phyloP scores from a whole-genome alignment of 23 tunicate genomes.

The Ciona savignyi region DNA sequence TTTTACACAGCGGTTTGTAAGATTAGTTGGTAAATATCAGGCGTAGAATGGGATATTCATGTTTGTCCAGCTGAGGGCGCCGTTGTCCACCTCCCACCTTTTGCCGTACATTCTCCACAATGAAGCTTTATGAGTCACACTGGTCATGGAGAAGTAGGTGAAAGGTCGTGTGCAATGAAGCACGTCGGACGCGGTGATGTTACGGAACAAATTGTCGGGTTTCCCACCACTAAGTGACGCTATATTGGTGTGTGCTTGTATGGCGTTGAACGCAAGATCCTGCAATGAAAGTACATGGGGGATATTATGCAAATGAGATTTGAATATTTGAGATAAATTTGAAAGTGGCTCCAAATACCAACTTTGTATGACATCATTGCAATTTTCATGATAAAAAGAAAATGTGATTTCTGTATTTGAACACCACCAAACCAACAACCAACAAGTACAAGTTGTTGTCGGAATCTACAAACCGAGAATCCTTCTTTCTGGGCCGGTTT shows the following conservation, averaged over 20 bases:
- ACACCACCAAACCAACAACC: too few relatives aligned
- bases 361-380: neutral
- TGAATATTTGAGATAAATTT: neutral
- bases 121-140: conserved; percentile 63
- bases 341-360: neutral
- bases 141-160: conserved; percentile 25
- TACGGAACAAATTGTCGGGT: conserved; percentile 42
- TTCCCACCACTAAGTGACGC: conserved; percentile 27
- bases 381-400: neutral
- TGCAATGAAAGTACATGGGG: conserved; percentile 9
- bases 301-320: too few relatives aligned
- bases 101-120: conserved; percentile 89
- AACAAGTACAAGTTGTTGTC: too few relatives aligned
- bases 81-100: too few relatives aligned
- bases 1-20: too few relatives aligned
- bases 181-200: conserved; percentile 55
- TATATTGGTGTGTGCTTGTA: conserved; percentile 41
- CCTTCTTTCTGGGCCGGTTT: conserved; percentile 38
- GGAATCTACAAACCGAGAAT: neutral
- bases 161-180: conserved; percentile 47
- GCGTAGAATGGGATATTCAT: too few relatives aligned
- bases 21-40: too few relatives aligned
- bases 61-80: too few relatives aligned
- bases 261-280: conserved; percentile 66
- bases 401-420: neutral